Evolutionary conservation across 2,888 invertebrate species (phyloP), one percentile per base, ranked within the genome.

Genomic region (Conchocele bisecta): DNA sequence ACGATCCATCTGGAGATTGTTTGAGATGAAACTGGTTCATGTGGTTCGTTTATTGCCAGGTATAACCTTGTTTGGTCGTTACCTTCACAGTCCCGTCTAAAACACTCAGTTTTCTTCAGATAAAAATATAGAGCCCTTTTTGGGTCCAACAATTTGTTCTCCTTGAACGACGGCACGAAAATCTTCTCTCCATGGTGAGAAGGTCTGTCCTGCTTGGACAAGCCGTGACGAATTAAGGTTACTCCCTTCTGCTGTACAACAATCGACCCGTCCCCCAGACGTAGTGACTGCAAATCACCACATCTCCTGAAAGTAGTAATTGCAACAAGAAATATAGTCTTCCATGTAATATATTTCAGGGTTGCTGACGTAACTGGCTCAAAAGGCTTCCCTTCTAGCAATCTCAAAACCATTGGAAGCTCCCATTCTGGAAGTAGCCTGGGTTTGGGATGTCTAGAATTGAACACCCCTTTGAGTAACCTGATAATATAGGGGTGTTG

Each of bases 71-170:
- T n/a, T n/a, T n/a, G n/a, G n/a, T n/a, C n/a, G n/a, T n/a, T n/a
- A n/a, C n/a, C n/a, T n/a, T n/a, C n/a, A n/a, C n/a, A n/a, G n/a
- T n/a, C n/a, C n/a, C n/a, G n/a, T n/a, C n/a, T n/a, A n/a, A n/a
- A n/a, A n/a, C n/a, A n/a, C n/a, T n/a, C n/a, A n/a, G n/a, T 35
- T 35, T 42, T 42, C 42, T 42, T 42, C 42, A 42, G 15, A 42
- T 42, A 42, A 17, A 17, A 42, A 15, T 42, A 42, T 15, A 42
- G 22, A 20, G 42, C 22, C 7, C 22, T 42, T 42, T 42, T 9
- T 42, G 63, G 69, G 42, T 69, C 69, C 3, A 68, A 28, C 9
- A 33, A 33, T 17, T 33, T 61, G 33, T 68, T 61, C n/a, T 68
- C 41, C 28, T 24, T 11, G 2, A 59, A 61, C 22, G 35, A 13